Evolutionary conservation across 2,113 vertebrate genomes (phyloP).

Genomic region (Cynopterus brachyotis): DNA sequence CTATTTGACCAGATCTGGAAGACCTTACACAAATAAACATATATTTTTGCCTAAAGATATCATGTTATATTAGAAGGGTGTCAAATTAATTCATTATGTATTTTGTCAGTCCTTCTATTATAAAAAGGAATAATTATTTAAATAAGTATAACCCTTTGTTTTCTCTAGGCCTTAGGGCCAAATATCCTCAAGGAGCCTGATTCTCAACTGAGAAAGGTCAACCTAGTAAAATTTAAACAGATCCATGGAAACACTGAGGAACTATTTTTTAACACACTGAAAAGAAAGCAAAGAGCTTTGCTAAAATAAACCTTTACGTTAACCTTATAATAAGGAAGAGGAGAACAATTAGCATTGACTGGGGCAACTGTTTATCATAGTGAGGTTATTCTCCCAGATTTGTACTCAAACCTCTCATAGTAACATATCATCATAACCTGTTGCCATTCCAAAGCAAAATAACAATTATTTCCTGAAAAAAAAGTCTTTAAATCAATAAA

Average conservation of each 20-base stretch:
- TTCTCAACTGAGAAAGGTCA: background rate
- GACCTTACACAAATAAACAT: background rate
- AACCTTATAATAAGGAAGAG: background rate
- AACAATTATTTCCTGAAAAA: background rate
- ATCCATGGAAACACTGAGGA: background rate
- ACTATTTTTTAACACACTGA: background rate
- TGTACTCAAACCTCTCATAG: background rate
- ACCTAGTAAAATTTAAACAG: background rate
- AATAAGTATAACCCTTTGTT: background rate
- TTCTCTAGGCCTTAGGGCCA: background rate
- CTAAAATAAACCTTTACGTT: background rate
- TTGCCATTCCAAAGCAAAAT: background rate
- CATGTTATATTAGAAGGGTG: background rate
- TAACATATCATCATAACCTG: background rate
- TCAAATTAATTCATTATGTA: background rate
- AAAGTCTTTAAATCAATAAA: background rate
- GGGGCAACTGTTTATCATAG: background rate
- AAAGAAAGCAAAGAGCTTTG: background rate
- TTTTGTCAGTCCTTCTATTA: background rate
- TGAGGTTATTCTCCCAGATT: background rate
- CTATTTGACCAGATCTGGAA: background rate
- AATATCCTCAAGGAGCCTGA: background rate
- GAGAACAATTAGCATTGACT: background rate
- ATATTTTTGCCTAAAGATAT: background rate
- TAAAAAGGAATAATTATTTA: background rate